phyloP scores from a whole-genome alignment of 1,140 invertebrate genomes.

The Physella acuta region DNA sequence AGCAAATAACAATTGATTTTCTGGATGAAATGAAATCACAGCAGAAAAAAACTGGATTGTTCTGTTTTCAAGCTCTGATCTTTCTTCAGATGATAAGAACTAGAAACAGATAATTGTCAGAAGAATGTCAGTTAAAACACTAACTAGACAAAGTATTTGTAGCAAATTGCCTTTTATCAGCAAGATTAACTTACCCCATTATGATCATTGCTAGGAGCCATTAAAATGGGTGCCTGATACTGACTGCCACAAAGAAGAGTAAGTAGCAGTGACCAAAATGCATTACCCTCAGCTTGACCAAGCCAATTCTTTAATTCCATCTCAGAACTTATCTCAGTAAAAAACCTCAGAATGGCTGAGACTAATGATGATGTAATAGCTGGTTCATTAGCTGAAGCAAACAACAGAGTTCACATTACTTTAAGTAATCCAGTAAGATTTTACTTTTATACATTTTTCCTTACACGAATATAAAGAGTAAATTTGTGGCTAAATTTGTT shows the following conservation, averaged over 20 bases:
- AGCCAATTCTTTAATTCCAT: constrained; percentile 83
- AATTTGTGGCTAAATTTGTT: neutral
- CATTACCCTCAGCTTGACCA: constrained; percentile 73
- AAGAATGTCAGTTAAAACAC: no score
- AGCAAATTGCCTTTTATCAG: no score
- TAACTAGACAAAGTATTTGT: no score
- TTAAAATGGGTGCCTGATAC: constrained; percentile 60
- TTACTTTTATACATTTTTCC: no score
- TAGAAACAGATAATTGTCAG: constrained; percentile 33
- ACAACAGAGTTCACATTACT: constrained; percentile 4
- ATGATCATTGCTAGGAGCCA: constrained; percentile 6
- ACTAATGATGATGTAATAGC: constrained; percentile 52
- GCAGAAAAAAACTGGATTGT: constrained; percentile 61
- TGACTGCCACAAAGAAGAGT: constrained; percentile 69
- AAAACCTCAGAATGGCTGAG: constrained; percentile 73
- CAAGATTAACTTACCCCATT: constrained; percentile 26
- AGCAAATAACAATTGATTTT: constrained; percentile 81
- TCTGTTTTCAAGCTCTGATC: constrained; percentile 56
- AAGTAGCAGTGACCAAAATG: constrained; percentile 81
- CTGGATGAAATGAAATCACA: constrained; percentile 80
- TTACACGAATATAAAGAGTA: neutral
- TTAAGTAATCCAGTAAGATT: neutral
- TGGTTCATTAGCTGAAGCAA: constrained; percentile 6
- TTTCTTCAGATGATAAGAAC: constrained; percentile 48
- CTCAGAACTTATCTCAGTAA: constrained; percentile 77